Conservation (phyloP, 2,797 vertebrate genomes). For the Eutrigla gurnardus region DNA sequence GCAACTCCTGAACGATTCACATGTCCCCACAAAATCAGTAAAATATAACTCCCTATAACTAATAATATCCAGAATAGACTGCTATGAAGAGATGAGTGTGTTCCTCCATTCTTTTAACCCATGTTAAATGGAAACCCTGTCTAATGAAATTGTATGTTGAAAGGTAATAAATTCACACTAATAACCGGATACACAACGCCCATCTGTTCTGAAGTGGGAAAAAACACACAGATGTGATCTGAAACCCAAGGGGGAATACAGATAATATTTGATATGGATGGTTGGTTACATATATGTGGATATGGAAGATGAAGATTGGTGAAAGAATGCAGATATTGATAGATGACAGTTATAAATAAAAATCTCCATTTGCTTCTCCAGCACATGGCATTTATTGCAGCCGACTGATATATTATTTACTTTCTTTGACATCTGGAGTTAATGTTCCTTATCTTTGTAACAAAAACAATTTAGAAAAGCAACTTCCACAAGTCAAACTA, state of each 20-base stretch:
- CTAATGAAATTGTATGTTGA: constrained; percentile 64
- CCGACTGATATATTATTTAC: constrained; percentile 85
- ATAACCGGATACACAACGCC: constrained; percentile 61
- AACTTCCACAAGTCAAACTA: constrained; percentile 90
- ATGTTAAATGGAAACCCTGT: constrained; percentile 62
- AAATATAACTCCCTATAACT: constrained; percentile 9
- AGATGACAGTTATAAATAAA: constrained; percentile 70
- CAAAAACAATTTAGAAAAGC: constrained; percentile 90
- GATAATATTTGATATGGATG: constrained; percentile 74
- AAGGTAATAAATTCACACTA: constrained; percentile 72
- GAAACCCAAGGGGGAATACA: constrained; percentile 64
- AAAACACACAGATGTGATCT: constrained; percentile 67
- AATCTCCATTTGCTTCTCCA: constrained; percentile 79
- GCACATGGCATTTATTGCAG: constrained; percentile 81
- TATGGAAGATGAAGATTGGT: constrained; percentile 62
- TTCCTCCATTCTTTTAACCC: constrained; percentile 49
- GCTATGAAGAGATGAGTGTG: constrained; percentile 34
- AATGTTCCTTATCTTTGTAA: constrained; percentile 89
- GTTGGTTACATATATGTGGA: constrained; percentile 58
- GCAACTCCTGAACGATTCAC: constrained; percentile 3
- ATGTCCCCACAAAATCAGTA: constrained; percentile 14
- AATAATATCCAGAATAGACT: constrained; percentile 20
- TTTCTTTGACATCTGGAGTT: constrained; percentile 88
- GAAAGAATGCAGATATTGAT: constrained; percentile 68
- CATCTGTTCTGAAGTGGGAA: constrained; percentile 72